Evolutionary conservation across 2,797 vertebrate genomes (phyloP).

Genomic region (Nothura maculosa): DNA sequence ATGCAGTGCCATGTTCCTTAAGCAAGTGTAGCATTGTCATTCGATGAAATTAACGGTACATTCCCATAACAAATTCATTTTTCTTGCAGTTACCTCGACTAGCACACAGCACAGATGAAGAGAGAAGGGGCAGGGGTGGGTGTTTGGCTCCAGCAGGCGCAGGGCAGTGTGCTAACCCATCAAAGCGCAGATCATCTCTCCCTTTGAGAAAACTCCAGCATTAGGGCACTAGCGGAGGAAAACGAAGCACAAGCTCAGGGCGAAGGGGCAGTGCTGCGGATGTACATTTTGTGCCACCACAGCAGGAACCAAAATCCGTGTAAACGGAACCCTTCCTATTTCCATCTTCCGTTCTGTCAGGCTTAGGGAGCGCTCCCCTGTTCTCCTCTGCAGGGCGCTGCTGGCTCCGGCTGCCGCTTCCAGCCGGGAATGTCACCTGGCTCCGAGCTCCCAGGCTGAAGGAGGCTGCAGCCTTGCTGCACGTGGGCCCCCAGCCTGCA

Average conservation of each 20-base stretch:
- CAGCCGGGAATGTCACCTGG: background rate
- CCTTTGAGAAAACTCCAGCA: slow-evolving; percentile 6
- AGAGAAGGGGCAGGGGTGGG: background rate
- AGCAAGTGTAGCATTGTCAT: background rate
- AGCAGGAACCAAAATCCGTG: slow-evolving; percentile 70
- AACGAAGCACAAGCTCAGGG: slow-evolving; percentile 47
- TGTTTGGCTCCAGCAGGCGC: slow-evolving; percentile 41
- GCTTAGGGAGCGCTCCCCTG: background rate
- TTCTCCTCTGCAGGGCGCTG: background rate
- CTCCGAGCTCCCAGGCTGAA: background rate
- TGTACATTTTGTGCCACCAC: slow-evolving; percentile 60
- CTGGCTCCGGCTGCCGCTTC: background rate
- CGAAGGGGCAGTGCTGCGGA: slow-evolving; percentile 50
- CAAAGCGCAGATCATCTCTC: background rate
- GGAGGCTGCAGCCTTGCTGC: rapidly evolving
- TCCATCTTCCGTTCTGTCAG: slow-evolving; percentile 54
- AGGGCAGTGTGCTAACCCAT: slow-evolving; percentile 5
- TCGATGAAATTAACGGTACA: slow-evolving; percentile 33
- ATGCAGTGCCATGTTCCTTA: background rate
- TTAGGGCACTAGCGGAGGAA: slow-evolving; percentile 26
- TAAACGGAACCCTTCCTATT: slow-evolving; percentile 62
- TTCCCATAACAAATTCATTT: slow-evolving; percentile 28
- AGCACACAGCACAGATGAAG: slow-evolving; percentile 39
- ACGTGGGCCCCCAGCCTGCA: rapidly evolving
- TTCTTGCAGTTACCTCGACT: slow-evolving; percentile 28